Conservation (phyloP, 2,797 vertebrate species). For the Sebastes aleutianus region DNA sequence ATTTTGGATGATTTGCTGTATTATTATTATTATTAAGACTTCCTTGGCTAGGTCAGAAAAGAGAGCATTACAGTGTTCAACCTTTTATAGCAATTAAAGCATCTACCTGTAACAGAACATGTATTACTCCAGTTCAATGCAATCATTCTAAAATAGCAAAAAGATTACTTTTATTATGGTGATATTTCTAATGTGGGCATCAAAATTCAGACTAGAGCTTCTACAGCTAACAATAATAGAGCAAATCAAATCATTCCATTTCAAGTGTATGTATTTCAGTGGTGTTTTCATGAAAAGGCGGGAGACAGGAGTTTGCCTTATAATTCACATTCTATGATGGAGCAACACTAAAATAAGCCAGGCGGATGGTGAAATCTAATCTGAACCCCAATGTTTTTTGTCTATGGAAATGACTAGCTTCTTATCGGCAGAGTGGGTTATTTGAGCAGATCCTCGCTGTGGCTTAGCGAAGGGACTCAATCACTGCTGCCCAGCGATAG, state of each 20-base stretch:
- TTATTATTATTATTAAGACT: neutral
- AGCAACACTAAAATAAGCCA: constrained; percentile 62
- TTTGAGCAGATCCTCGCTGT: constrained; percentile 72
- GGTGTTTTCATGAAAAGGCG: constrained; percentile 49
- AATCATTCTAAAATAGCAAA: neutral
- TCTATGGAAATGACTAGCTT: constrained; percentile 76
- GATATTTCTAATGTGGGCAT: neutral
- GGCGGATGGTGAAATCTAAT: constrained; percentile 70
- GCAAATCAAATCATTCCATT: constrained; percentile 11
- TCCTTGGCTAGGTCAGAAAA: no score
- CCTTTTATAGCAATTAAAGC: no score
- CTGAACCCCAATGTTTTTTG: constrained; percentile 60
- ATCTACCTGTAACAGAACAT: neutral
- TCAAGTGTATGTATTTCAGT: constrained; percentile 41
- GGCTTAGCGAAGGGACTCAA: constrained; percentile 76
- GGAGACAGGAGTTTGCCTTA: constrained; percentile 45
- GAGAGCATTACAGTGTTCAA: no score
- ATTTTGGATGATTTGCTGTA: neutral
- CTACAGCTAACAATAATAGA: neutral
- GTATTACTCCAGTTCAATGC: neutral
- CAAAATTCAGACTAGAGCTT: neutral
- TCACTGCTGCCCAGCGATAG: constrained; percentile 71
- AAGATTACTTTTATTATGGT: neutral
- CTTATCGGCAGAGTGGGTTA: constrained; percentile 73
- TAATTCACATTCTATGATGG: constrained; percentile 63